Conservation (phyloP, 2,888 invertebrate species). For the Malthinus flaveolus region DNA sequence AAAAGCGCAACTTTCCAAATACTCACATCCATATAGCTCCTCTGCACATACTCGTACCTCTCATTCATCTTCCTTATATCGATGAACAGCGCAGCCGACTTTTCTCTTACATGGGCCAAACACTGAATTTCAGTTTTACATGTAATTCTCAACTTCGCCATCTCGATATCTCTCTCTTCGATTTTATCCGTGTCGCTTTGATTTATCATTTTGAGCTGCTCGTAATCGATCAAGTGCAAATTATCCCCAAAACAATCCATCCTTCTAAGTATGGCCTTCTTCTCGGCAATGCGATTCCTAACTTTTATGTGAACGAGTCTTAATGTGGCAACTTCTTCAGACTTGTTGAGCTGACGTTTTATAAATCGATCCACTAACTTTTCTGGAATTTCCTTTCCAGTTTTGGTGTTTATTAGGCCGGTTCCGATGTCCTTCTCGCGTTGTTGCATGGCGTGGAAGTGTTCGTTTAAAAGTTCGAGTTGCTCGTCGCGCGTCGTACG, state of each 20-base stretch:
- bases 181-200: slow-evolving; percentile 60
- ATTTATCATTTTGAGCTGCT: slow-evolving; percentile 61
- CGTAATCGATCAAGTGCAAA: slow-evolving; percentile 59
- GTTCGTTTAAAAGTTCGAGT: slow-evolving; percentile 29
- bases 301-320: slow-evolving; percentile 46
- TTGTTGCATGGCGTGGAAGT: slow-evolving; percentile 39
- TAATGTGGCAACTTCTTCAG: slow-evolving; percentile 42
- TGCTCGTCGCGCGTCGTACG: slow-evolving; percentile 35
- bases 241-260: slow-evolving; percentile 58
- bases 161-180: slow-evolving; percentile 60
- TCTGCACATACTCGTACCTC: slow-evolving; percentile 33
- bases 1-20: too few species aligned
- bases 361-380: slow-evolving; percentile 45
- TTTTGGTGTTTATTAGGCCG: slow-evolving; percentile 48
- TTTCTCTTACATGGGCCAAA: slow-evolving; percentile 59
- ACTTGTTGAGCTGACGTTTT: slow-evolving; percentile 40
- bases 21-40: slow-evolving; percentile 34
- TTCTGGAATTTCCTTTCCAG: slow-evolving; percentile 47
- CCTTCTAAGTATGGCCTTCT: slow-evolving; percentile 42
- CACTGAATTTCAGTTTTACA: slow-evolving; percentile 57
- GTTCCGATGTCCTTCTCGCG: slow-evolving; percentile 46
- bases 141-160: slow-evolving; percentile 55
- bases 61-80: slow-evolving; percentile 43
- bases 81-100: slow-evolving; percentile 51
- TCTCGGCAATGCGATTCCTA: slow-evolving; percentile 44